Conservation (phyloP, 1,140 invertebrate genomes). For the Caenorhabditis remanei region DNA sequence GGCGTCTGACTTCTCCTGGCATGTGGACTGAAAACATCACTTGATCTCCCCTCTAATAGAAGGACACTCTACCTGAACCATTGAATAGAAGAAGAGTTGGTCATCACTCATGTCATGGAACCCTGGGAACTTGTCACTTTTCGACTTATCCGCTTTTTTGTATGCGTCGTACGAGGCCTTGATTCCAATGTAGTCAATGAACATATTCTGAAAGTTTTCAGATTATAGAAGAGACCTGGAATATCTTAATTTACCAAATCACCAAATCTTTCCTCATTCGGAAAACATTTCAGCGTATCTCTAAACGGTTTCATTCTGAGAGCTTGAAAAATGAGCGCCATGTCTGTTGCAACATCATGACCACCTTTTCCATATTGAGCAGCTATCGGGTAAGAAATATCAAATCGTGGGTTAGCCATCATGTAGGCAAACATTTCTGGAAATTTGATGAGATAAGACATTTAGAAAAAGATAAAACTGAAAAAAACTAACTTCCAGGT, state of each 20-base stretch:
- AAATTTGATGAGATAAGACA: neutral
- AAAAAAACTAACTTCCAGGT: neutral
- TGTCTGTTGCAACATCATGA: neutral
- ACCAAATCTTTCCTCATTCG: no score
- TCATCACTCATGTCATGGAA: neutral
- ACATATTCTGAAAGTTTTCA: neutral
- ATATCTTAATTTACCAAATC: no score
- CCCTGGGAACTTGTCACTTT: neutral
- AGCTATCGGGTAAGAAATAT: neutral
- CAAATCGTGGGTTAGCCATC: neutral
- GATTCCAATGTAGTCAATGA: neutral
- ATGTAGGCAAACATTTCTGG: neutral
- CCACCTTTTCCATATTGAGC: neutral
- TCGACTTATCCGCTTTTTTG: neutral
- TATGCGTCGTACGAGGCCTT: neutral
- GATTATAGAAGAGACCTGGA: no score
- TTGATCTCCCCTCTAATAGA: no score
- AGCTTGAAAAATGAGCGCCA: neutral
- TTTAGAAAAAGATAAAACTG: neutral
- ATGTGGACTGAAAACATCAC: neutral
- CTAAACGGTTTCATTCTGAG: neutral
- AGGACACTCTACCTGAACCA: neutral
- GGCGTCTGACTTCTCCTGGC: neutral
- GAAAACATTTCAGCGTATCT: no score
- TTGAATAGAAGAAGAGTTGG: neutral